phyloP scores from a whole-genome alignment of 1,140 invertebrate species.

The Zaprionus lachaisei region DNA sequence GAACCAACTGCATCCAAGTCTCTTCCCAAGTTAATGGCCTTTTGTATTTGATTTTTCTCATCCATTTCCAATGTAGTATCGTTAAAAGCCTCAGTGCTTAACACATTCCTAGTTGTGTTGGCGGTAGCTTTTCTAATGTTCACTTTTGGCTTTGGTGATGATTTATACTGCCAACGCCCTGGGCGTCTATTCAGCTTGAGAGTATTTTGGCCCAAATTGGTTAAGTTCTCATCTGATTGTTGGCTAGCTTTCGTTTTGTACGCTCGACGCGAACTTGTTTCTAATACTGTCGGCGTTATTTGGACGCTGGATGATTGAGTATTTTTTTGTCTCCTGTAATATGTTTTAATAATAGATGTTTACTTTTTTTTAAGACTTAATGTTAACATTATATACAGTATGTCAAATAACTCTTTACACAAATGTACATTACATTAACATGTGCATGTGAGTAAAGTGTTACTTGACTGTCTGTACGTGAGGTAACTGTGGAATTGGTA shows the following conservation, averaged over 20 bases:
- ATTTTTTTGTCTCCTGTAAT: constrained; percentile 67
- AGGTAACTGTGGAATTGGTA: too few relatives aligned
- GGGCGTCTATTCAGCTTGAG: constrained; percentile 91
- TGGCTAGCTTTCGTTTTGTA: constrained; percentile 87
- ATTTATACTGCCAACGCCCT: constrained; percentile 94
- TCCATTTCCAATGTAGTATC: constrained; percentile 42
- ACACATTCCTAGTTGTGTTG: constrained; percentile 25
- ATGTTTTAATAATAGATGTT: not conserved
- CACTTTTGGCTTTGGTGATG: constrained; percentile 93
- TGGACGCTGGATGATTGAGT: constrained; percentile 79
- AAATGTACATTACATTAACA: too few relatives aligned
- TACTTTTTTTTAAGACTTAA: too few relatives aligned
- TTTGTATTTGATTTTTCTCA: constrained; percentile 35
- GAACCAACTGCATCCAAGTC: constrained; percentile 90
- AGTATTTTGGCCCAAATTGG: constrained; percentile 88
- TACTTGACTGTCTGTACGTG: too few relatives aligned
- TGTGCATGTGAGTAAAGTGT: too few relatives aligned
- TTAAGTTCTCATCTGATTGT: constrained; percentile 85
- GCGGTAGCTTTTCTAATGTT: constrained; percentile 88
- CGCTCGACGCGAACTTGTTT: constrained; percentile 85
- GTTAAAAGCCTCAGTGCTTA: constrained; percentile 42
- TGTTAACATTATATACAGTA: too few relatives aligned
- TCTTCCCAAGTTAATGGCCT: constrained; percentile 64
- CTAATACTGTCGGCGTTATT: constrained; percentile 74
- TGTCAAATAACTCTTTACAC: too few relatives aligned